A percentile compares a stretch with the other conserved stretches of the same genome.
phyloP scores from a whole-genome alignment of 2,113 vertebrate species.

The Erythrolamprus reginae region DNA sequence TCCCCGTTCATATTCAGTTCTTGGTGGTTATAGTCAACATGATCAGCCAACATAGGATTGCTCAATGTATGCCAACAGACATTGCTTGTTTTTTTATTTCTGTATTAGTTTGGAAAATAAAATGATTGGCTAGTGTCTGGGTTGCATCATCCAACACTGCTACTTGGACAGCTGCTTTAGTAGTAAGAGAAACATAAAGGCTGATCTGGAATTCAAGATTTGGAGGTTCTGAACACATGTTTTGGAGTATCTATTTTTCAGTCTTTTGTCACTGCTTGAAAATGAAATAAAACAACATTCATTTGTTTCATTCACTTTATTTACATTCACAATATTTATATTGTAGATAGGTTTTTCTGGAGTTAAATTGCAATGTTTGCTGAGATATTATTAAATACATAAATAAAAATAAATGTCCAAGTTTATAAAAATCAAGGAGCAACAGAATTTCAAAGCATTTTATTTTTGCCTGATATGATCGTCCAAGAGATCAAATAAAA shows the following conservation, averaged over 20 bases:
- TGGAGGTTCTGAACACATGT: background rate
- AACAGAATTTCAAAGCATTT: background rate
- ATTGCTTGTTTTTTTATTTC: background rate
- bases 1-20: constrained; percentile 31
- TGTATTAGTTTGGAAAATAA: background rate
- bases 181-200: background rate
- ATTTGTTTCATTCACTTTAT: background rate
- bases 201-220: too few relatives aligned
- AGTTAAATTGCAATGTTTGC: background rate
- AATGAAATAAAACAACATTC: background rate
- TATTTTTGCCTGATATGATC: background rate
- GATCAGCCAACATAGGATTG: background rate
- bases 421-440: background rate
- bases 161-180: background rate
- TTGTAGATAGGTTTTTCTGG: background rate
- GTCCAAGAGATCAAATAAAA: background rate
- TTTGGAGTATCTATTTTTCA: background rate
- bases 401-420: background rate
- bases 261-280: background rate
- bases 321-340: background rate
- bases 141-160: too few relatives aligned
- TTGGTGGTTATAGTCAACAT: constrained; percentile 1
- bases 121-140: background rate
- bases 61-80: background rate
- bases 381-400: background rate